Evolutionary conservation across 2,113 vertebrate genomes (phyloP).

Genomic region (Xerus inauris): DNA sequence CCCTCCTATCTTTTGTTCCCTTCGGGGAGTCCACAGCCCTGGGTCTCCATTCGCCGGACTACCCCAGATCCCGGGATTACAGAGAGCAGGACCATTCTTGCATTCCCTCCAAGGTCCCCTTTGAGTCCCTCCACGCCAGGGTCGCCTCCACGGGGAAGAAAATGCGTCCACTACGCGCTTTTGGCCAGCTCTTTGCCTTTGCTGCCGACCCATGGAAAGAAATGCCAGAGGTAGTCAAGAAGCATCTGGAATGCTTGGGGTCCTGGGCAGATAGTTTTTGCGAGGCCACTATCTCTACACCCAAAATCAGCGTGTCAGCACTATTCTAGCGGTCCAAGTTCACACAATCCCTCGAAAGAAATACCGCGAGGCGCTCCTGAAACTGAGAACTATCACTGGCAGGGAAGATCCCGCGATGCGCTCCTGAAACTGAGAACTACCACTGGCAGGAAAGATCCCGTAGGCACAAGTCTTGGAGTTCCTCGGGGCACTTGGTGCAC

Average conservation of each 20-base stretch:
- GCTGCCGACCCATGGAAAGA: background rate
- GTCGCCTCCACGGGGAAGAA: background rate
- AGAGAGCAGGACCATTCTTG: background rate
- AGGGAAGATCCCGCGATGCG: rapidly evolving
- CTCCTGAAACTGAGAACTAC: background rate
- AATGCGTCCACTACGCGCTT: background rate
- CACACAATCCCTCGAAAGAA: background rate
- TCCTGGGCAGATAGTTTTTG: background rate
- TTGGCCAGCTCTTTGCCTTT: background rate
- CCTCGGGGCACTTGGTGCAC: background rate
- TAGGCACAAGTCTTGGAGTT: background rate
- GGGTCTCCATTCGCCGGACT: background rate
- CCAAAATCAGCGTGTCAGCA: background rate
- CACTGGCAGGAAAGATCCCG: too few relatives aligned
- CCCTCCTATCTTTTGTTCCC: too few relatives aligned
- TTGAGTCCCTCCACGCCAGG: too few relatives aligned
- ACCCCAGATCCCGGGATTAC: background rate
- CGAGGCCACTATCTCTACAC: background rate
- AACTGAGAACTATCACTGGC: background rate
- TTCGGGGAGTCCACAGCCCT: background rate
- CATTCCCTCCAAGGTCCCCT: background rate
- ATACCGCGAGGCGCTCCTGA: background rate
- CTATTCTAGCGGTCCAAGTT: background rate
- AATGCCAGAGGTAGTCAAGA: background rate
- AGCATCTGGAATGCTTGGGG: background rate